phyloP scores from a whole-genome alignment of 2,888 invertebrate genomes.

The Argynnis bischoffii region DNA sequence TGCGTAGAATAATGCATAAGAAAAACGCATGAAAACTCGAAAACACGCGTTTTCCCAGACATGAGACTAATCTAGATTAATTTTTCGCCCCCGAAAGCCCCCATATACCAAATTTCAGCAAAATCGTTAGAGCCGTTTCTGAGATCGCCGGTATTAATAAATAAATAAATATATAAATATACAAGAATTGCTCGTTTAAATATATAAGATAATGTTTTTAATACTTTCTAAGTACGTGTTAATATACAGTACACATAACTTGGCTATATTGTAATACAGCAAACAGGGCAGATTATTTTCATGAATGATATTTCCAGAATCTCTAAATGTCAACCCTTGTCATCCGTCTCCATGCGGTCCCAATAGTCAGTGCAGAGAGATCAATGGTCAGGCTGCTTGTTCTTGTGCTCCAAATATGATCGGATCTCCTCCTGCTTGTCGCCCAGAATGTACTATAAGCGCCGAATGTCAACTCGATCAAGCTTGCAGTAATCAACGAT shows the following conservation, averaged over 20 bases:
- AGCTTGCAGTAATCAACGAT: conserved; percentile 88
- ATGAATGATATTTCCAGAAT: conserved; percentile 65
- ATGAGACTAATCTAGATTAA: too few species aligned
- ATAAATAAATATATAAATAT: too few species aligned
- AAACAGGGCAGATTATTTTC: background rate
- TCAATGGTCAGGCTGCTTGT: conserved; percentile 86
- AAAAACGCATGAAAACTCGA: too few species aligned
- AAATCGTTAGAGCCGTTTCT: too few species aligned
- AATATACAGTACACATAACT: too few species aligned
- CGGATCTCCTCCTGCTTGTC: conserved; percentile 86
- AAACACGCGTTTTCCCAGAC: too few species aligned
- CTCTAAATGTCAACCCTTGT: conserved; percentile 81
- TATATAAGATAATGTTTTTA: too few species aligned
- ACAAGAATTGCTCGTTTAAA: too few species aligned
- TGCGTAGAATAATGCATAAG: too few species aligned
- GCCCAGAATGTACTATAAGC: conserved; percentile 88
- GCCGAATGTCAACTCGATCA: conserved; percentile 87
- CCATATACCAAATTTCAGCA: too few species aligned
- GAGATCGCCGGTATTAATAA: too few species aligned
- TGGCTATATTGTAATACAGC: background rate
- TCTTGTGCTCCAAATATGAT: conserved; percentile 85
- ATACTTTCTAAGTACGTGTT: background rate
- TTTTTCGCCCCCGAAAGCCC: too few species aligned
- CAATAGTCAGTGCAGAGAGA: conserved; percentile 83
- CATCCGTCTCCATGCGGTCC: conserved; percentile 85